Evolutionary conservation across 2,888 invertebrate genomes (phyloP).

Genomic region (Erebia ligea): DNA sequence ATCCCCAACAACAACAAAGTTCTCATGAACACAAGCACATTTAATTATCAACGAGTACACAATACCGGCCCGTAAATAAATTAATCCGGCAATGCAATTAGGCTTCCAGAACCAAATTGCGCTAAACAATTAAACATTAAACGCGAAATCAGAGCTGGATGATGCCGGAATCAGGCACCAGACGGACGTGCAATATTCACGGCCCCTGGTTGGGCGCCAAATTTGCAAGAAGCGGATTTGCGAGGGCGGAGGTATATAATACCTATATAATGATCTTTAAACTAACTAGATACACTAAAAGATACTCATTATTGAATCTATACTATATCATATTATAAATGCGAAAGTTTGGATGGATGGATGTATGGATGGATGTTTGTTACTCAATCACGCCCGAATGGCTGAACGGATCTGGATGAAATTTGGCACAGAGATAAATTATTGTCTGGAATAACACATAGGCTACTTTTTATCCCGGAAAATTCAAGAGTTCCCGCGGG

Average conservation of each 20-base stretch:
- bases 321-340: too few species aligned
- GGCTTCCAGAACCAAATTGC: slow-evolving; percentile 30
- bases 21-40: background rate
- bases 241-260: slow-evolving; percentile 27
- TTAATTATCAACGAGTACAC: slow-evolving; percentile 1
- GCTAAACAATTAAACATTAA: slow-evolving; percentile 40
- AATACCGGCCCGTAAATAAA: slow-evolving; percentile 18
- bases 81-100: slow-evolving; percentile 28
- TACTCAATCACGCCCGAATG: too few species aligned
- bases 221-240: slow-evolving; percentile 44
- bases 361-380: too few species aligned
- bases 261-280: slow-evolving; percentile 17
- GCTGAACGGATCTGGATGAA: too few species aligned
- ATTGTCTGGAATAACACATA: too few species aligned
- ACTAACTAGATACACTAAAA: too few species aligned
- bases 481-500: too few species aligned
- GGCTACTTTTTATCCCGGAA: too few species aligned
- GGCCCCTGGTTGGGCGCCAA: slow-evolving; percentile 40
- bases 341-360: too few species aligned
- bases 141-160: slow-evolving; percentile 36
- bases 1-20: background rate
- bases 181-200: slow-evolving; percentile 46
- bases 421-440: too few species aligned
- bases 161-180: slow-evolving; percentile 38
- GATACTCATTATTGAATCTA: too few species aligned